These are phyloP conservation scores for Bruchidius siliquastri DNA, from an alignment of 2,888 invertebrate genomes.

Conservation along the genomic window DNA sequence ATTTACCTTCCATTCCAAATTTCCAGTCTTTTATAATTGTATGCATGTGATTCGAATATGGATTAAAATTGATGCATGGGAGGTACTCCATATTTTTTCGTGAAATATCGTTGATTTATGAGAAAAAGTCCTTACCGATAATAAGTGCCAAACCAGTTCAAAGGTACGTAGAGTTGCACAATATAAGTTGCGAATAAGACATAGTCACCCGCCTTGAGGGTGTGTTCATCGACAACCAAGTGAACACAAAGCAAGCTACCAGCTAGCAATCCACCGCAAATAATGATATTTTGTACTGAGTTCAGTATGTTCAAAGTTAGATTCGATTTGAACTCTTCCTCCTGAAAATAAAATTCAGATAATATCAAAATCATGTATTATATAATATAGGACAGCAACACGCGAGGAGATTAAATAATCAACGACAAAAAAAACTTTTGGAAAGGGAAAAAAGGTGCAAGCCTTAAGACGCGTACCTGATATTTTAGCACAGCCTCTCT, in stretches of 20 bases:
- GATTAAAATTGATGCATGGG: too few relatives aligned
- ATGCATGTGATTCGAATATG: too few relatives aligned
- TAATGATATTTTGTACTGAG: conserved; percentile 84
- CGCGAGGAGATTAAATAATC: too few relatives aligned
- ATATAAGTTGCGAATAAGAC: conserved; percentile 94
- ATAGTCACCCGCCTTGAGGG: conserved; percentile 88
- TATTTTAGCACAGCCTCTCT: conserved; percentile 77
- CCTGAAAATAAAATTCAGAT: conserved; percentile 51
- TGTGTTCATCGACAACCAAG: conserved; percentile 66
- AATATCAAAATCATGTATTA: too few relatives aligned
- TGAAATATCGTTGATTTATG: not conserved
- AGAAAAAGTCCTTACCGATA: conserved; percentile 64
- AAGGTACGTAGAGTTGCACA: conserved; percentile 88
- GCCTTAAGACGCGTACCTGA: conserved; percentile 61
- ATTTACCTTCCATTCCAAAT: too few relatives aligned
- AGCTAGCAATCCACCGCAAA: conserved; percentile 77
- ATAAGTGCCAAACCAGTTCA: conserved; percentile 98
- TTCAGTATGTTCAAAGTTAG: conserved; percentile 87
- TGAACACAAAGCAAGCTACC: conserved; percentile 88
- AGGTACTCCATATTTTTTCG: too few relatives aligned
- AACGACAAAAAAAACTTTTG: too few relatives aligned
- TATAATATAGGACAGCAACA: too few relatives aligned
- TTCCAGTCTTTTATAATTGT: too few relatives aligned
- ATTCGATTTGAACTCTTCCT: conserved; percentile 84
- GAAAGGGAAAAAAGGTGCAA: too few relatives aligned